A percentile compares a stretch with the other conserved stretches of the same genome.
phyloP scores from a whole-genome alignment of 2,113 vertebrate species.

The Proterorhinus semilunaris region DNA sequence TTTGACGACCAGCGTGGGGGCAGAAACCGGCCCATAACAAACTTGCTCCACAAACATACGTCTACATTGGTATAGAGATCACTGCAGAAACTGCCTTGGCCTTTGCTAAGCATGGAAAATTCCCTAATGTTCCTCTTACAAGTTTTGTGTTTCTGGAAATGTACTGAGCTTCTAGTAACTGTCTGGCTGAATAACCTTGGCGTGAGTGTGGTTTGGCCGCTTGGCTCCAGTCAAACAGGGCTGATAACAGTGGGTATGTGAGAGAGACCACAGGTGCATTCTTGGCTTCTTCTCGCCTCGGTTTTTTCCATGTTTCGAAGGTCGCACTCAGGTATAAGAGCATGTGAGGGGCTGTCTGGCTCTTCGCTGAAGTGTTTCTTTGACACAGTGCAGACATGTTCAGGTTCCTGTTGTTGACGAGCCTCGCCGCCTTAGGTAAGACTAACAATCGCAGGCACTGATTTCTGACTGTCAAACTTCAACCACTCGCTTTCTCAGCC shows the following conservation, averaged over 20 bases:
- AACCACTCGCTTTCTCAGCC: conserved; percentile 11
- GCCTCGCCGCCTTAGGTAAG: conserved; percentile 63
- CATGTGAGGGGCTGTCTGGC: not conserved
- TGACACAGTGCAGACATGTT: conserved; percentile 73
- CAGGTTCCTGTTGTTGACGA: conserved; percentile 71
- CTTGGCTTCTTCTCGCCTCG: conserved; percentile 14
- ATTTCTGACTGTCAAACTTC: conserved; percentile 26
- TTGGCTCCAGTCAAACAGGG: conserved; percentile 23
- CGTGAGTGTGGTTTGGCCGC: not conserved
- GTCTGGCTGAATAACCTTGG: not conserved
- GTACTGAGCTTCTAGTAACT: not conserved
- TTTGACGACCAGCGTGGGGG: no score
- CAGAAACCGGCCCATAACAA: no score
- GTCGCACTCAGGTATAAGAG: conserved; percentile 58
- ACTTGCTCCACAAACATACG: no score
- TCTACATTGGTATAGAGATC: no score
- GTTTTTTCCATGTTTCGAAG: conserved; percentile 25
- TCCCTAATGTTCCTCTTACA: no score
- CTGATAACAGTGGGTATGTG: conserved; percentile 43
- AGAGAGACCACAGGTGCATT: conserved; percentile 53
- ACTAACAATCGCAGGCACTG: conserved; percentile 9
- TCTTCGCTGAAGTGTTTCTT: conserved; percentile 13
- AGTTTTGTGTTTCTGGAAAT: not conserved
- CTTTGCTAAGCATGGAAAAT: no score
- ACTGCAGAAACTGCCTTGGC: no score